Evolutionary conservation across 2,797 vertebrate species (phyloP), one percentile per base, ranked within the genome.

Genomic region (Coreius guichenoti): DNA sequence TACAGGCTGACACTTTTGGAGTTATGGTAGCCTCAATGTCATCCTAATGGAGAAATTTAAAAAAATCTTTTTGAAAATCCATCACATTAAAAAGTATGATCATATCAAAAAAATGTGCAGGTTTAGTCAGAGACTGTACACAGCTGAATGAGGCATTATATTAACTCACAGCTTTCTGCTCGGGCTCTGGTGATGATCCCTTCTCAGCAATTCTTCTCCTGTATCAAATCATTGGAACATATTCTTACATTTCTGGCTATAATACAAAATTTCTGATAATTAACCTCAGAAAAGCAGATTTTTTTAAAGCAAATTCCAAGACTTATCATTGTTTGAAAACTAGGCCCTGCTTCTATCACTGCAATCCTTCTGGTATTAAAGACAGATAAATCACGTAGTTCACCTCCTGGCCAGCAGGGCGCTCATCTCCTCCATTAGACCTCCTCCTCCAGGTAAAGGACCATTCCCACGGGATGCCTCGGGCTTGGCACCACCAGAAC

Each of bases 361-460:
- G 14, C 39, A 21, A 23, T 31, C 3, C 82, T 19, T 43, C 19
- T 23, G 11, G 49, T 1, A 36, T 29, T 39, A 51, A 13, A 49
- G 31, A 82, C 17, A 54, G 39, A 76, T 16, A 33, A 19, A 9
- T 36, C 11, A 26, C 49, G 74, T 33, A 81, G 26, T 74, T 87
- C 91, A 99, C 98, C 98, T 98, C 93, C 98, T 96, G 92, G 98
- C 98, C 94, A 99, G 95, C 89, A 99, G 94, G 88, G 98, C 98
- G 0, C 98, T 99, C 98, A 99, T 99, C 92, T 99, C 98, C 91
- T 99, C 98, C 98, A 99, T 99, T 21, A 99, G 94, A 26, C 98
- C 98, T 85, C 97, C 97, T 87, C 98, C 98, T 89, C 95, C 97
- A 7, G 97, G 93, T 87, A 98, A 94, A 0, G 97, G 97, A 43